Conservation (phyloP, 2,888 invertebrate species). For the Abrostola tripartita region DNA sequence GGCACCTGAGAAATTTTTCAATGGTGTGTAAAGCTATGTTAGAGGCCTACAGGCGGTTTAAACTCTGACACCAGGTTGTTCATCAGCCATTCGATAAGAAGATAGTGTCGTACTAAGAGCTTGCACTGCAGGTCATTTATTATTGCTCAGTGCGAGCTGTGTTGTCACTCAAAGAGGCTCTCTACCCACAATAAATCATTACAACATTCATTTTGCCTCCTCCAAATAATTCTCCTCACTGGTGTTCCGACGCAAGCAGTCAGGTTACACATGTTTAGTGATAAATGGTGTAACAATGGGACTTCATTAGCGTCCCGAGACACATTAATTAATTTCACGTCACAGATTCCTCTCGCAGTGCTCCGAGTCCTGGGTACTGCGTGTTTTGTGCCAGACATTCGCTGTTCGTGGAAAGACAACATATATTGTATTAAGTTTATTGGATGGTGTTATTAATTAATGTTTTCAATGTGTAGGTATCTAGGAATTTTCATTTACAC, state of each 20-base stretch:
- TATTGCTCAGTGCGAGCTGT: too few relatives aligned
- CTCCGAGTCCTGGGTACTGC: conserved; percentile 10
- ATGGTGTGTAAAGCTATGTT: too few relatives aligned
- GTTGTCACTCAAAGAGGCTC: too few relatives aligned
- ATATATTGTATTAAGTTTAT: not conserved
- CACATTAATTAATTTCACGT: conserved; percentile 76
- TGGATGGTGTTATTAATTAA: conserved; percentile 1
- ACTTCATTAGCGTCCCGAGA: conserved; percentile 76
- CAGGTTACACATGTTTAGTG: conserved; percentile 73
- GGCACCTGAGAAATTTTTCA: too few relatives aligned
- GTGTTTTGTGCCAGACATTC: conserved; percentile 27
- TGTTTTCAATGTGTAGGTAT: not conserved
- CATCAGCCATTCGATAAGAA: too few relatives aligned
- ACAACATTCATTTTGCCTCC: too few relatives aligned
- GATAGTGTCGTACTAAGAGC: too few relatives aligned
- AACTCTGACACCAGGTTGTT: too few relatives aligned
- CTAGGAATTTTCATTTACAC: too few relatives aligned
- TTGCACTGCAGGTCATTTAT: too few relatives aligned
- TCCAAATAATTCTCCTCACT: conserved; percentile 5
- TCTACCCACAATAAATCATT: too few relatives aligned
- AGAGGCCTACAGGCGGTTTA: too few relatives aligned
- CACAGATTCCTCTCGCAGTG: conserved; percentile 45
- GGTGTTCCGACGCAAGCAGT: conserved; percentile 41
- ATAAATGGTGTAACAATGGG: conserved; percentile 78
- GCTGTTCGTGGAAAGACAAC: not conserved